A percentile compares a stretch with the other conserved stretches of the same genome.
Conservation (phyloP, 2,113 vertebrate genomes). For the Talpa occidentalis region DNA sequence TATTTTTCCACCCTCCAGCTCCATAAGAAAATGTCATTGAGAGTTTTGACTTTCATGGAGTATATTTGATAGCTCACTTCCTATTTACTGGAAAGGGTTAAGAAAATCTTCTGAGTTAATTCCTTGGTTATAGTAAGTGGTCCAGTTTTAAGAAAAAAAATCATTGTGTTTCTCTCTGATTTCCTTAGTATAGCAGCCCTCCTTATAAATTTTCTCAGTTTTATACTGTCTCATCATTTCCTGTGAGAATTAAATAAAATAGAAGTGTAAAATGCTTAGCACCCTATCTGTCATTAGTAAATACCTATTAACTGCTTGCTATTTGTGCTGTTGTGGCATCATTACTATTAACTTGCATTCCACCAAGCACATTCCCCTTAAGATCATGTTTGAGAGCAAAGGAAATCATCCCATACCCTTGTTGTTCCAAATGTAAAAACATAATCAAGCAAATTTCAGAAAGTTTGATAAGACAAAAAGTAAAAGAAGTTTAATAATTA, state of each 20-base stretch:
- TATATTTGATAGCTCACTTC: not conserved
- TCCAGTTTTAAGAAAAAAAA: slow-evolving; percentile 26
- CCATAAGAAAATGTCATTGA: slow-evolving; percentile 39
- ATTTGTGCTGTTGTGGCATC: not conserved
- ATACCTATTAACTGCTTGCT: not conserved
- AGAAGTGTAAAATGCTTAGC: not conserved
- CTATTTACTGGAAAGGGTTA: not conserved
- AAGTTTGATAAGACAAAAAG: too few relatives aligned
- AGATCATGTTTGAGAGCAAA: not conserved
- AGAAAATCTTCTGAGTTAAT: not conserved
- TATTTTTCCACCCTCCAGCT: slow-evolving; percentile 76
- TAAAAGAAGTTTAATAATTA: too few relatives aligned
- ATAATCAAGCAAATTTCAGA: not conserved
- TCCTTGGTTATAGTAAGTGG: not conserved
- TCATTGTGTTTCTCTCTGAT: not conserved
- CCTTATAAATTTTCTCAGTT: not conserved
- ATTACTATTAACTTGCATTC: not conserved
- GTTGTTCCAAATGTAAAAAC: not conserved
- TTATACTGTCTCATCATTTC: slow-evolving; percentile 36
- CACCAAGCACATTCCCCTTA: not conserved
- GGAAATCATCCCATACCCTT: too few relatives aligned
- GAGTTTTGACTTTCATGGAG: not conserved
- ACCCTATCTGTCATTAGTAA: not conserved
- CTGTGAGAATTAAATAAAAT: not conserved
- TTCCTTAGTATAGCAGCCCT: not conserved